Conservation (phyloP, 2,888 invertebrate species). For the Harpalus rufipes region DNA sequence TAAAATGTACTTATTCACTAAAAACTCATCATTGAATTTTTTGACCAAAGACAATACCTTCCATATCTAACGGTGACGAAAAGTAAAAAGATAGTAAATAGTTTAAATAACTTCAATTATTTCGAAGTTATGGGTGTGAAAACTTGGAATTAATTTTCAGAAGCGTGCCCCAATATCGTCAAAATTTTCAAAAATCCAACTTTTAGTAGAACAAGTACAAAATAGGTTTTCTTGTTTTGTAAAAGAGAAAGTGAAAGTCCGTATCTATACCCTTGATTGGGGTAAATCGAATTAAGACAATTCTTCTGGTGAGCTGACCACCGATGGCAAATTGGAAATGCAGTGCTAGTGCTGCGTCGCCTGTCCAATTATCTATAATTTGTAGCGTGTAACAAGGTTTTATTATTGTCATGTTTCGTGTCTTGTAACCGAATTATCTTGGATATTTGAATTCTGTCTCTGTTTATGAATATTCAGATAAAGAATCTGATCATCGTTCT, state of each 20-base stretch:
- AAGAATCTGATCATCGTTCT: conserved; percentile 24
- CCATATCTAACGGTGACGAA: too few relatives aligned
- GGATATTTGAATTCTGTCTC: conserved; percentile 53
- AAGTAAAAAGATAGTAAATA: too few relatives aligned
- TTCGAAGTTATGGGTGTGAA: too few relatives aligned
- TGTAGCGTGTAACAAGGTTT: conserved; percentile 56
- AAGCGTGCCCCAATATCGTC: too few relatives aligned
- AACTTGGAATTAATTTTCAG: too few relatives aligned
- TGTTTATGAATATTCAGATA: conserved; percentile 58
- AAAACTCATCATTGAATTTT: too few relatives aligned
- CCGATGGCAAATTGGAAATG: conserved; percentile 35
- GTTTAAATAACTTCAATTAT: too few relatives aligned
- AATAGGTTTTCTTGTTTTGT: neutral
- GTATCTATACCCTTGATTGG: neutral
- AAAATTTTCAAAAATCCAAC: too few relatives aligned
- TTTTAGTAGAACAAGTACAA: neutral
- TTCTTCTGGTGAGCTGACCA: conserved; percentile 19
- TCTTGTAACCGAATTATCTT: conserved; percentile 52
- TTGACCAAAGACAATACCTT: too few relatives aligned
- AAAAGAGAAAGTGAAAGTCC: conserved; percentile 5
- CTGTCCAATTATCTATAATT: conserved; percentile 53
- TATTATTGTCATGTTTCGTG: conserved; percentile 56
- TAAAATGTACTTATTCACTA: too few relatives aligned
- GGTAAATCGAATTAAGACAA: conserved; percentile 46
- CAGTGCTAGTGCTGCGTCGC: conserved; percentile 34